These are phyloP conservation scores for Bufotes viridis DNA, from an alignment of 2,797 vertebrate species.

Conservation along the genomic window DNA sequence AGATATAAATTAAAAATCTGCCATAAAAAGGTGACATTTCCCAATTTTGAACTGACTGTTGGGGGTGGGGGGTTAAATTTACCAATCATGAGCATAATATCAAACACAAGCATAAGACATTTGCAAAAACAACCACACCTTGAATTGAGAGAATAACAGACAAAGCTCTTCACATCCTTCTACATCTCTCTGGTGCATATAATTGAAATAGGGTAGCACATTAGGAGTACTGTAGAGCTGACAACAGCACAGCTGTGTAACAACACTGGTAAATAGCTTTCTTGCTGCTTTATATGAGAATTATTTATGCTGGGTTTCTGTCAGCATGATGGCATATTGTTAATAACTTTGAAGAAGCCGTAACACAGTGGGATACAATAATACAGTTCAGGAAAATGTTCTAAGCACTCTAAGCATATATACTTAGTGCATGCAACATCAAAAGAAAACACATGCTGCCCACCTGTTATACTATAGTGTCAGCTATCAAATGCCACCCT, in stretches of 20 bases:
- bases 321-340: constrained; percentile 49
- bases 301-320: constrained; percentile 51
- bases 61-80: too few relatives aligned
- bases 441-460: neutral
- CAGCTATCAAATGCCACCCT: neutral
- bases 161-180: neutral
- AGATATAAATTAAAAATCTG: too few relatives aligned
- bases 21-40: too few relatives aligned
- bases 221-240: constrained; percentile 7
- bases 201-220: constrained; percentile 14
- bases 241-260: constrained; percentile 36
- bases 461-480: neutral
- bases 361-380: constrained; percentile 41
- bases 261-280: constrained; percentile 37
- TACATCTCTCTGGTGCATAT: constrained; percentile 5
- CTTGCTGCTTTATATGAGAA: constrained; percentile 43
- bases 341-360: constrained; percentile 38
- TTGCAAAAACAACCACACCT: neutral
- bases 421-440: neutral
- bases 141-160: neutral
- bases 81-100: neutral
- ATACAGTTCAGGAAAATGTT: constrained; percentile 15
- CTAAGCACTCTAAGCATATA: neutral
- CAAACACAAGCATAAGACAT: neutral
- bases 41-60: too few relatives aligned